A percentile compares a stretch with the other conserved stretches of the same genome.
Evolutionary conservation across 2,797 vertebrate species (phyloP).

Genomic region (Myotis daubentonii): DNA sequence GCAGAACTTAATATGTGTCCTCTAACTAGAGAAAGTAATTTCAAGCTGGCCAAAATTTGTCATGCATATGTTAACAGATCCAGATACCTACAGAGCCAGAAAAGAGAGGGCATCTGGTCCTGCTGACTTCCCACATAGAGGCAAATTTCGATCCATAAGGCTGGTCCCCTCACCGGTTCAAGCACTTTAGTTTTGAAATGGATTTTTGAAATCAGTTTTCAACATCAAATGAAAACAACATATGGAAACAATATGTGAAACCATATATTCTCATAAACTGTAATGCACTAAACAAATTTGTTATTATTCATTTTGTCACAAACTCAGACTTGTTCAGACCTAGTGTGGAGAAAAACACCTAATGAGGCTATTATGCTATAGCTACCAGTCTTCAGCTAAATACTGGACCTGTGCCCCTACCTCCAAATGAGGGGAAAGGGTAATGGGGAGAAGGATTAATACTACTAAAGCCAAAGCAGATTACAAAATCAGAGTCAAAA

Average conservation of each 20-base stretch:
- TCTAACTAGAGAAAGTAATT: slow-evolving; percentile 57
- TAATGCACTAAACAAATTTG: slow-evolving; percentile 22
- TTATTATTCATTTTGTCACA: slow-evolving; percentile 7
- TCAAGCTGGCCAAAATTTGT: slow-evolving; percentile 62
- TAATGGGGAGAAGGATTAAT: neutral
- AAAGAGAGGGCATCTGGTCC: slow-evolving; percentile 76
- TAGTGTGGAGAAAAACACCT: slow-evolving; percentile 13
- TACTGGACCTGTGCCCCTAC: neutral
- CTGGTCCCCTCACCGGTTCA: neutral
- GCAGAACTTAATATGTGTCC: slow-evolving; percentile 41
- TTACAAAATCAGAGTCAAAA: slow-evolving; percentile 49
- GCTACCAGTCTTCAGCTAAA: neutral
- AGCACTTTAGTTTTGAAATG: slow-evolving; percentile 63
- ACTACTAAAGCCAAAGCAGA: slow-evolving; percentile 14
- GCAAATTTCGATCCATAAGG: slow-evolving; percentile 48
- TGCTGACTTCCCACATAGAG: slow-evolving; percentile 48
- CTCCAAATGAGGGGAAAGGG: slow-evolving; percentile 18
- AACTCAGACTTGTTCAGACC: slow-evolving; percentile 44
- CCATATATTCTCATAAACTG: slow-evolving; percentile 45
- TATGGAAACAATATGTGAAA: slow-evolving; percentile 49
- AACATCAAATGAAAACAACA: slow-evolving; percentile 44
- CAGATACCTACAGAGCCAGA: slow-evolving; percentile 72
- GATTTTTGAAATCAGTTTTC: slow-evolving; percentile 60
- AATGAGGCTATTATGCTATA: neutral
- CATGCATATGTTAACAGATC: slow-evolving; percentile 69